A percentile compares a stretch with the other conserved stretches of the same genome.
phyloP scores from a whole-genome alignment of 2,113 vertebrate species.

The Proteles cristata region DNA sequence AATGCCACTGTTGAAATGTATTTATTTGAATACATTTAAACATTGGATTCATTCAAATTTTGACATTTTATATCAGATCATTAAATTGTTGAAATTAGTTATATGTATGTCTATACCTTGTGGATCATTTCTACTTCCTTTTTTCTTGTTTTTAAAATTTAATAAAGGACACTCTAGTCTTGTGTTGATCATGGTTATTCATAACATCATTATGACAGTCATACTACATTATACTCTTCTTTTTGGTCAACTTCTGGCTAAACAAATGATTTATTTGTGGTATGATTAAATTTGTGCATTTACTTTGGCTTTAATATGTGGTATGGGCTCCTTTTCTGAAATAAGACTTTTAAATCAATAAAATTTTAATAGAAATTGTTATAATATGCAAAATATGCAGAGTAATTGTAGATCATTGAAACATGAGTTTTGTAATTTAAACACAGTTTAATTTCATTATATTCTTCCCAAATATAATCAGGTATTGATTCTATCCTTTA shows the following conservation, averaged over 20 bases:
- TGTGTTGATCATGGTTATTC: not conserved
- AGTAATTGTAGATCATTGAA: not conserved
- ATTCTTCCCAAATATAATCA: not conserved
- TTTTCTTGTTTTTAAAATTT: not conserved
- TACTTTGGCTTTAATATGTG: not conserved
- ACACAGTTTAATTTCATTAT: not conserved
- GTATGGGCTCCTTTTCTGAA: not conserved
- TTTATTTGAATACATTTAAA: not conserved
- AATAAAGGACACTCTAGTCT: not conserved
- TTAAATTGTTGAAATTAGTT: constrained; percentile 16
- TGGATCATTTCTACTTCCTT: not conserved
- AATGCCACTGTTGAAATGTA: not conserved
- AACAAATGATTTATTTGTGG: not conserved
- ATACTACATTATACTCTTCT: not conserved
- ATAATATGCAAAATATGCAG: not conserved
- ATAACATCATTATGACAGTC: not conserved
- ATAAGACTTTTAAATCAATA: constrained; percentile 1
- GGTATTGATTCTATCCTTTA: not conserved
- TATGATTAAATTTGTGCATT: not conserved
- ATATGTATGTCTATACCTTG: not conserved
- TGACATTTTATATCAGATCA: not conserved
- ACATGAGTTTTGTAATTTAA: not conserved
- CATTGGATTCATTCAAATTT: not conserved
- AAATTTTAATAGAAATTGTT: not conserved
- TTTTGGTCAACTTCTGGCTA: not conserved